These are phyloP conservation scores for Podargus strigoides DNA, from an alignment of 2,797 vertebrate species.

Conservation along the genomic window DNA sequence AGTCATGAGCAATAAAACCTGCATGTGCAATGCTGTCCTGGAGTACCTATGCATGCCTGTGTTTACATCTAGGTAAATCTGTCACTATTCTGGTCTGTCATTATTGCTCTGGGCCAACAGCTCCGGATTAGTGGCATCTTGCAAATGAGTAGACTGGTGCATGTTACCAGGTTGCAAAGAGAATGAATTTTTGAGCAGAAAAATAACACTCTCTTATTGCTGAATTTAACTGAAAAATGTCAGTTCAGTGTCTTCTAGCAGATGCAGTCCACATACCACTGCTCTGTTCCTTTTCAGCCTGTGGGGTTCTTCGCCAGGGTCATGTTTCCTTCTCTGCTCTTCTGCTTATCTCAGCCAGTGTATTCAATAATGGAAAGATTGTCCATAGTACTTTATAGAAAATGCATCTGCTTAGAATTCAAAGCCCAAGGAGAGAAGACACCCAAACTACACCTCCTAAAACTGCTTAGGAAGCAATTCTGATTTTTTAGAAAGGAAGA, in stretches of 20 bases:
- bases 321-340: neutral
- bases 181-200: neutral
- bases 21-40: neutral
- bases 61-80: neutral
- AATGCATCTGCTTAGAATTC: neutral
- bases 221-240: neutral
- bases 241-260: neutral
- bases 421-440: neutral
- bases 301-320: neutral
- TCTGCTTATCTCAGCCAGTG: neutral
- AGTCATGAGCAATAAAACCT: neutral
- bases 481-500: neutral
- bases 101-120: neutral
- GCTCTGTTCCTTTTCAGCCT: neutral
- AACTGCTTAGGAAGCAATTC: neutral
- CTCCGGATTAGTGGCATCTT: neutral
- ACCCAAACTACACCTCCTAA: neutral
- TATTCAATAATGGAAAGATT: neutral
- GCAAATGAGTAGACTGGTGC: neutral
- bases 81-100: neutral
- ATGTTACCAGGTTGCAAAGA: neutral
- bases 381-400: neutral
- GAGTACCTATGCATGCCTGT: neutral
- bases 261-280: accelerated
- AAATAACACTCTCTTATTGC: neutral